Evolutionary conservation across 2,888 invertebrate species (phyloP), one percentile per base, ranked within the genome.

Genomic region (Bimastos eiseni): DNA sequence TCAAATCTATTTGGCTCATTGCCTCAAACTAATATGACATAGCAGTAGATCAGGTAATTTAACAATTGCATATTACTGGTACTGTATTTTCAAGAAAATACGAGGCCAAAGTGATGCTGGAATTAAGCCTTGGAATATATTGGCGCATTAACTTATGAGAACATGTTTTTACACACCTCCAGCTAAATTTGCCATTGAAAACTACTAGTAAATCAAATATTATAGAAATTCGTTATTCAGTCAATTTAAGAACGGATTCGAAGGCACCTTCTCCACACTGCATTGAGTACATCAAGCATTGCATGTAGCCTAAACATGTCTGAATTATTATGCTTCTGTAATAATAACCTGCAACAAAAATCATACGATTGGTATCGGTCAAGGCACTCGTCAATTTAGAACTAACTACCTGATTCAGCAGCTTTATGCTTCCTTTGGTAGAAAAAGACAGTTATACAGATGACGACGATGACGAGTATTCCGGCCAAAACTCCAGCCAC

Each of bases 401-500:
- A n/a, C 70, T n/a, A n/a, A 41, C 37, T n/a, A 88, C 90, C 90
- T 41, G 88, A 34, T 8, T 38, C 84, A 30, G 19, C 33, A 34
- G 83, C 37, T 34, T 88, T 83, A 33, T 90, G 84, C 24, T 89
- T 88, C 83, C 91, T 91, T 55, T 90, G 91, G 88, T 91, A 92
- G 41, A 92, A n/a, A 90, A 91, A 92, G 92, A 98, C 96, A n/a
- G 97, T 96, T 96, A 98, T 97, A 91, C 97, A 96, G 90, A 98
- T 96, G 92, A 97, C 97, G 83, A 97, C 97, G 91, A 98, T 96
- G 93, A 98, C 96, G 92, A 98, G 97, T 83, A 98, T 97, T n/a
- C 97, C 97, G 89, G 97, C 97, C 92, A 97, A 97, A 90, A 97
- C 97, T 91, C 97, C 98, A 93, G 97, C 97, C 90, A 98, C 96